These are phyloP conservation scores for Xiphophorus hellerii DNA, from an alignment of 2,113 vertebrate species.

Conservation along the genomic window DNA sequence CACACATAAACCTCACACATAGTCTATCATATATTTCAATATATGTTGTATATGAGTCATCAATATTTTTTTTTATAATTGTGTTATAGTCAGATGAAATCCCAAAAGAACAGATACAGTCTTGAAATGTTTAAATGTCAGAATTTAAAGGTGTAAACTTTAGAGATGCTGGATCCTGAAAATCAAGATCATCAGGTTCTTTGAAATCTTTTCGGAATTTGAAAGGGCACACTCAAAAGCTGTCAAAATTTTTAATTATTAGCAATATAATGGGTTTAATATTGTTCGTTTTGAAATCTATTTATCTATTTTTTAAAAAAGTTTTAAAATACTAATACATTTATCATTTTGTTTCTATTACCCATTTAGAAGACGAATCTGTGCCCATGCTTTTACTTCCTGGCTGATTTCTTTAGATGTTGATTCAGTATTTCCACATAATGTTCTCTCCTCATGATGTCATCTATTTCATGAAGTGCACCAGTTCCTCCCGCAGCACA, in stretches of 20 bases:
- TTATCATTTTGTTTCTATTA: no score
- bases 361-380: no score
- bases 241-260: background rate
- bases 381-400: no score
- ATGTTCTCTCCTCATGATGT: no score
- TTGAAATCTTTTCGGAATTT: no score
- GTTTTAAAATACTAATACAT: no score
- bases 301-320: no score
- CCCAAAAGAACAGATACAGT: conserved; percentile 36
- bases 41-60: conserved; percentile 31
- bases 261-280: background rate
- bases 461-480: no score
- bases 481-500: no score
- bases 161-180: background rate
- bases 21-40: conserved; percentile 33
- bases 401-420: no score
- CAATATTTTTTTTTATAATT: conserved; percentile 23
- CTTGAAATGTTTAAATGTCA: background rate
- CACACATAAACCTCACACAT: conserved; percentile 50
- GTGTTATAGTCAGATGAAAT: conserved; percentile 26
- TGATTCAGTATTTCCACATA: no score
- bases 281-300: no score
- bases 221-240: background rate
- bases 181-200: background rate
- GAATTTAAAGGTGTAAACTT: background rate